Percentiles rank a stretch among this genome's conserved stretches.
Conservation (phyloP, 2,113 vertebrate genomes). For the Trochalopteron elliotii region DNA sequence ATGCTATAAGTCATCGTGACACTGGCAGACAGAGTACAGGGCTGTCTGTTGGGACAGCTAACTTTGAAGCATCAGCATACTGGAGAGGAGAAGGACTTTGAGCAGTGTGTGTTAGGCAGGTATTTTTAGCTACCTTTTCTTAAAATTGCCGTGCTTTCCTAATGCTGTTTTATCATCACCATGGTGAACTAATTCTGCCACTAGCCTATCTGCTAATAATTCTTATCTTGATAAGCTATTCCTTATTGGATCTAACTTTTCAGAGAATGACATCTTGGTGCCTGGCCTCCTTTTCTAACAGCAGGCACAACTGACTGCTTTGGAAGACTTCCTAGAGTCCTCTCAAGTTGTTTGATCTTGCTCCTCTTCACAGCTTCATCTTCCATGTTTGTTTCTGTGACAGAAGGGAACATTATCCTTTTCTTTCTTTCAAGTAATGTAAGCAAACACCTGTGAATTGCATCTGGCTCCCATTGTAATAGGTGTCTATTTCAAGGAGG, state of each 20-base stretch:
- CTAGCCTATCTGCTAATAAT: background rate
- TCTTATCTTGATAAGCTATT: background rate
- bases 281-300: background rate
- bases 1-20: background rate
- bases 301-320: background rate
- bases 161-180: background rate
- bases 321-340: background rate
- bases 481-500: background rate
- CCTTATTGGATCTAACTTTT: background rate
- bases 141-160: background rate
- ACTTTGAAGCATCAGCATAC: background rate
- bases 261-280: background rate
- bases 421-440: background rate
- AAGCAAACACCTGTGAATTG: background rate
- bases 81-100: background rate
- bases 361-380: background rate
- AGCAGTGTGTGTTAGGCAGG: background rate
- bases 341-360: background rate
- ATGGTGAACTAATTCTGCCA: background rate
- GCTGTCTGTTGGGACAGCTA: background rate
- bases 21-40: background rate
- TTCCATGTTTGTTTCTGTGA: background rate
- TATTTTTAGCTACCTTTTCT: constrained; percentile 15
- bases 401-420: background rate
- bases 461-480: background rate